Evolutionary conservation across 2,113 vertebrate species (phyloP), one percentile per base, ranked within the genome.

Genomic region (Agapornis roseicollis): DNA sequence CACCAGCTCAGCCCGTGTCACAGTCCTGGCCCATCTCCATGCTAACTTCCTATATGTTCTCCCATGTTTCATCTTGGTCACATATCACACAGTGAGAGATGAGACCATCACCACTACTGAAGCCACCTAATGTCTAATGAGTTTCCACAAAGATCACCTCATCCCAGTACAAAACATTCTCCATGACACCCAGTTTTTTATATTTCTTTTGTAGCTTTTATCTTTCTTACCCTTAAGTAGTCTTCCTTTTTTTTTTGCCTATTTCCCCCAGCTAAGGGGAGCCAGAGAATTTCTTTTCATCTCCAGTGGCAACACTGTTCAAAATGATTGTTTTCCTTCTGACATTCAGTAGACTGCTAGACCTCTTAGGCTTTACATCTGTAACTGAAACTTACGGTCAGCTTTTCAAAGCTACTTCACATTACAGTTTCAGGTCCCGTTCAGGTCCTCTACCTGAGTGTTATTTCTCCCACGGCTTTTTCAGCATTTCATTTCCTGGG

Each of bases 381-480:
- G 47, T 20, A 94, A n/a, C 25, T 69, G 49, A 92, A 81, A 84
- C 16, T 72, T 60, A 56, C 0, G 1, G 28, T 61, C 27, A 55
- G 31, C 42, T 85, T 87, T 91, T 64, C 92, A 71, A 81, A 85
- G 63, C 13, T 76, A 53, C 6, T 86, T 92, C 25, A 3, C 47
- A 37, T 63, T 69, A 74, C 6, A 50, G 19, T 29, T 92, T 68
- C n/a, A 56, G 13, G 11, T 65, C 17, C 22, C 71, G 22, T 46
- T 82, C 37, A 86, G 17, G n/a, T n/a, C 47, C 7, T 83, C 71
- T 87, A 11, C 28, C 33, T 42, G 6, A 55, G 23, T n/a, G 2
- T 83, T 85, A 50, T 64, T 86, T 80, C 33, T 90, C 42, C 24
- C 73, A 7, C 4, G 20, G 17, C 17, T 84, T 87, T 87, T 87